Evolutionary conservation across 2,113 vertebrate genomes (phyloP).

Genomic region (Stegastes partitus): DNA sequence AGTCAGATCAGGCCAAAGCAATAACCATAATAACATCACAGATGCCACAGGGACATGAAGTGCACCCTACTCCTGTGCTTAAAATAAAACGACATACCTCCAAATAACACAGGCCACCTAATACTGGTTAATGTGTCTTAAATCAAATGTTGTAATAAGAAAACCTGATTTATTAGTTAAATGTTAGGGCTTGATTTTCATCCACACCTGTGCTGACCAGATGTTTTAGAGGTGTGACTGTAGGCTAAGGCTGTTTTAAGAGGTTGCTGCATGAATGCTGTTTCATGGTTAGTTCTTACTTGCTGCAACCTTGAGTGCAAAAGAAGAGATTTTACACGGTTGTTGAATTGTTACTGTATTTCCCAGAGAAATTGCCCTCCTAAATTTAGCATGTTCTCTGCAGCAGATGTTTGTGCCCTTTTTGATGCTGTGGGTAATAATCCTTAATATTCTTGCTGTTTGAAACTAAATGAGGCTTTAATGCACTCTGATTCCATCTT

Average conservation of each 20-base stretch:
- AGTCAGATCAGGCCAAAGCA: slow-evolving; percentile 32
- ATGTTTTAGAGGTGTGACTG: slow-evolving; percentile 6
- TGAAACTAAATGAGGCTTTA: slow-evolving; percentile 85
- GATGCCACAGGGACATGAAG: slow-evolving; percentile 3
- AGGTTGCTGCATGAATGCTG: slow-evolving; percentile 3
- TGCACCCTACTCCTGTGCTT: neutral
- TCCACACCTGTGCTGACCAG: neutral
- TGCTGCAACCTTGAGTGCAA: slow-evolving; percentile 11
- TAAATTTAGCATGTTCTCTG: slow-evolving; percentile 71
- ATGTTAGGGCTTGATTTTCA: neutral
- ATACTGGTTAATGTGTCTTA: slow-evolving; percentile 4
- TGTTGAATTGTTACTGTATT: slow-evolving; percentile 45
- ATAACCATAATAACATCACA: slow-evolving; percentile 23
- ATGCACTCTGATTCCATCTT: slow-evolving; percentile 83
- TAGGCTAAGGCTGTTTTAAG: slow-evolving; percentile 2
- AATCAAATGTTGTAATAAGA: neutral
- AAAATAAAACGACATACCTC: neutral
- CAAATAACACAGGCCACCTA: slow-evolving; percentile 13
- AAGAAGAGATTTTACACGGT: slow-evolving; percentile 16
- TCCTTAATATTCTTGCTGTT: slow-evolving; percentile 82
- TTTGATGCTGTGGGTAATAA: slow-evolving; percentile 79
- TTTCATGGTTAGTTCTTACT: slow-evolving; percentile 30
- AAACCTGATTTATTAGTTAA: neutral
- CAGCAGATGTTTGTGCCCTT: slow-evolving; percentile 79
- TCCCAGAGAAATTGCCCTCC: slow-evolving; percentile 59